Base-by-base conservation (phyloP, 2,797 vertebrate species). In the Avahi laniger region DNA sequence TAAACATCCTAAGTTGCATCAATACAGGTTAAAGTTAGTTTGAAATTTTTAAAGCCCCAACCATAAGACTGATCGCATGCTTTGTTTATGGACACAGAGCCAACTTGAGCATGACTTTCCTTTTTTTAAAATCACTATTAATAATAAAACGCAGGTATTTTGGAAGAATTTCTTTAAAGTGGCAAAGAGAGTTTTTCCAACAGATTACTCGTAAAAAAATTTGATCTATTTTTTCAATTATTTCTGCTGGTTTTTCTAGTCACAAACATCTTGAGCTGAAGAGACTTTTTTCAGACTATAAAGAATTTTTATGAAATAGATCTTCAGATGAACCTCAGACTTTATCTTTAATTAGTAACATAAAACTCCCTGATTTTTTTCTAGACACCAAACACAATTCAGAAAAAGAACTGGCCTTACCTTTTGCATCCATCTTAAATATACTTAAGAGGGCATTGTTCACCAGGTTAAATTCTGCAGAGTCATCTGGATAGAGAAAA, bases 341-440 rank as follows among this genome's bases (percentile, higher is more conserved):
- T 92, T 76, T 22, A 81, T 41, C 26, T 22, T 82, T 65, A 61
- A 91, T 17, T 3, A 83, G 10, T 43, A 83, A 67, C 8, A 22
- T 15, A 48, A 83, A 93, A 15, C 4, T 87, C 59, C 38, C 7
- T 67, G n/a, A 50, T 73, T 83, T 73, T 73, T 67, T 86, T 86
- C 63, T n/a, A 96, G 72, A 70, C 63, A 89, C 22, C 52, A 87
- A 82, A 82, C 2, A 90, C 65, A 83, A 86, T 86, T 84, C 70
- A 87, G 82, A 84, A 46, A 50, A 89, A 97, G 57, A 97, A 95
- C 0, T 0, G n/a, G 67, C 30, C 67, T 98, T 98, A 99, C 99
- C 99, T 98, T 99, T 99, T 65, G 99, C 99, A 95, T 99, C 99
- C 95, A 99, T 99, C 98, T 99, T 99, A 98, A 99, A 99, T 98